Percentiles rank a stretch among this genome's conserved stretches.
These are phyloP conservation scores for Anoplopoma fimbria DNA, from an alignment of 2,113 vertebrate genomes.

Conservation along the genomic window DNA sequence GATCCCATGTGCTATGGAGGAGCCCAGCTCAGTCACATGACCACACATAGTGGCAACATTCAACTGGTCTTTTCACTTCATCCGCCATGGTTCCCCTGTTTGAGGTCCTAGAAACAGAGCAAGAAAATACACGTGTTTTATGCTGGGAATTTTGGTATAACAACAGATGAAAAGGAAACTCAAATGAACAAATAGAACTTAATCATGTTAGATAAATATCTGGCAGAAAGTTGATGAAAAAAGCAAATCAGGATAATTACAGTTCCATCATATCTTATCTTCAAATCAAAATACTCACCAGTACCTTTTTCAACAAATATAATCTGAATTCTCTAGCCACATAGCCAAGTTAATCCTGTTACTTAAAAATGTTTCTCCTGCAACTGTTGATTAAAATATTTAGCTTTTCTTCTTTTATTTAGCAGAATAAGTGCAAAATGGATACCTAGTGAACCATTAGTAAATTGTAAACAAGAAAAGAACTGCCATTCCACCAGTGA, in stretches of 20 bases:
- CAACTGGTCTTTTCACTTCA: constrained; percentile 42
- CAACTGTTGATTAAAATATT: not conserved
- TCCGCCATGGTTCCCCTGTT: constrained; percentile 32
- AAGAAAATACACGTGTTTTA: constrained; percentile 11
- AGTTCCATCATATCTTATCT: not conserved
- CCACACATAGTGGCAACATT: constrained; percentile 61
- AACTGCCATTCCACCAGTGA: not conserved
- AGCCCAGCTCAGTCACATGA: constrained; percentile 60
- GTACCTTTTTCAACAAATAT: not conserved
- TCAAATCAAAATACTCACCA: not conserved
- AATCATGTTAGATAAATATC: not conserved
- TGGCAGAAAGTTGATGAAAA: not conserved
- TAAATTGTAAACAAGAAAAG: not conserved
- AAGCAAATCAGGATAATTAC: not conserved
- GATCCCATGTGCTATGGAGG: constrained; percentile 26
- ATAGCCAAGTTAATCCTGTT: not conserved
- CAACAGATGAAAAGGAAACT: not conserved
- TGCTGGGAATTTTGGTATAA: not conserved
- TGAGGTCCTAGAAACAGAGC: constrained; percentile 63
- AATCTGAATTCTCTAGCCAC: not conserved
- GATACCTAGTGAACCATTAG: not conserved
- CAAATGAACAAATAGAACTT: not conserved
- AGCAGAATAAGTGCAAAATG: not conserved
- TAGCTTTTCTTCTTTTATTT: not conserved
- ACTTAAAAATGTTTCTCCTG: not conserved